A percentile compares a stretch with the other conserved stretches of the same genome.
phyloP scores from a whole-genome alignment of 2,888 invertebrate species.

The Stomorhina lunata region DNA sequence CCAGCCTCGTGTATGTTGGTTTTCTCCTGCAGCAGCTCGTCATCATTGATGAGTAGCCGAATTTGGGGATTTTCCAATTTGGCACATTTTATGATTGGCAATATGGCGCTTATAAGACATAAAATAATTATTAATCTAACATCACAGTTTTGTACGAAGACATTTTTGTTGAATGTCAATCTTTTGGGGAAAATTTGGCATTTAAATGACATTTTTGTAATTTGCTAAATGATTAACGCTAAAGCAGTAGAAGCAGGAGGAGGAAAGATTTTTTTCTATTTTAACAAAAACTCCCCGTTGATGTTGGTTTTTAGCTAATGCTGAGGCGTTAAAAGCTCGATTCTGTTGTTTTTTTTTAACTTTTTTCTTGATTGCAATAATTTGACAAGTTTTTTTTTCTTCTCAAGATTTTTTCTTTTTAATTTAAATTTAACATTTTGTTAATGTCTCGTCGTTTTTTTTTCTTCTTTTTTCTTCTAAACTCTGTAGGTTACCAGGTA shows the following conservation, averaged over 20 bases:
- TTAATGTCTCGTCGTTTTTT: constrained; percentile 7
- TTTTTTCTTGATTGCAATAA: constrained; percentile 2
- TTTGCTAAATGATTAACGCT: constrained; percentile 13
- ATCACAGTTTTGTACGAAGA: constrained; percentile 61
- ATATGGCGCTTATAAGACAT: constrained; percentile 52
- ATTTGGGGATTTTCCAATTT: constrained; percentile 70
- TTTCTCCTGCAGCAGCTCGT: constrained; percentile 67
- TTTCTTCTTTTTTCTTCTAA: no score
- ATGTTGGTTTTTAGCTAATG: background rate
- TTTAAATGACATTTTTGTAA: constrained; percentile 61
- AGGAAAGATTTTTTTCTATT: background rate
- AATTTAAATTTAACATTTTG: constrained; percentile 57
- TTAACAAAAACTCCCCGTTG: background rate
- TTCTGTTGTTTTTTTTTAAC: background rate
- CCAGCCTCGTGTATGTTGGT: constrained; percentile 52
- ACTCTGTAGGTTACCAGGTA: constrained; percentile 59
- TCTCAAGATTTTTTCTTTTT: constrained; percentile 2
- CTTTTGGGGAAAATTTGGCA: constrained; percentile 57
- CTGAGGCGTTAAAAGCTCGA: background rate
- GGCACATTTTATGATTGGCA: constrained; percentile 67
- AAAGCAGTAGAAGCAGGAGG: background rate
- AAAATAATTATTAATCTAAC: constrained; percentile 62
- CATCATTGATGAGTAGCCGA: constrained; percentile 70
- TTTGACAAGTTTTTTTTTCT: background rate
- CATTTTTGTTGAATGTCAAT: constrained; percentile 60